These are phyloP conservation scores for Apamea anceps DNA, from an alignment of 2,888 invertebrate species.

Conservation along the genomic window DNA sequence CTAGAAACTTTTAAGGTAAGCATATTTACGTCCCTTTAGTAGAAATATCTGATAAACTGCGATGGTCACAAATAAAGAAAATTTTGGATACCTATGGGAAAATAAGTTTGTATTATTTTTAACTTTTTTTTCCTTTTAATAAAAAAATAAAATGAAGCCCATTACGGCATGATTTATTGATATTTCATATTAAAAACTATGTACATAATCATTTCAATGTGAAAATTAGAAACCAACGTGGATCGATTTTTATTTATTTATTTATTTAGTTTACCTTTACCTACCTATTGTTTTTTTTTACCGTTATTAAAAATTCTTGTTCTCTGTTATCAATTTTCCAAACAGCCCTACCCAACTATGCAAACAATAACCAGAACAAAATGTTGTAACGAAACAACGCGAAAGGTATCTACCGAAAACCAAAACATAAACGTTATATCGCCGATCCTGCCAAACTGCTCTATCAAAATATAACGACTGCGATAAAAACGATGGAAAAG, in stretches of 20 bases:
- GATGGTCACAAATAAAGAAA: conserved; percentile 24
- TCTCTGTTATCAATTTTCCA: conserved; percentile 1
- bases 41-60: conserved; percentile 66
- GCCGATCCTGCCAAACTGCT: conserved; percentile 87
- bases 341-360: conserved; percentile 15
- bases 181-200: not conserved
- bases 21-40: conserved; percentile 75
- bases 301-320: not conserved
- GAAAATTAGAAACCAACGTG: not conserved
- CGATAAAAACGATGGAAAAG: conserved; percentile 90
- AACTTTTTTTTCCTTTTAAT: not conserved
- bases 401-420: conserved; percentile 81
- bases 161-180: not conserved
- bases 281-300: not conserved
- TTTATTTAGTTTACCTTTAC: too few species aligned
- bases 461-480: conserved; percentile 90
- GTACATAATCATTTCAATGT: not conserved
- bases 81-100: not conserved
- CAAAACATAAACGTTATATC: conserved; percentile 90
- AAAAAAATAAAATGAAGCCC: not conserved
- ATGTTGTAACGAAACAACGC: conserved; percentile 71
- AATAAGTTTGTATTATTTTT: not conserved
- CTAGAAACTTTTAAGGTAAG: conserved; percentile 83
- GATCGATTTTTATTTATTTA: too few species aligned
- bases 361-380: conserved; percentile 74